Evolutionary conservation across 2,797 vertebrate species (phyloP), one percentile per base, ranked within the genome.

Genomic region (Danio albolineatus): DNA sequence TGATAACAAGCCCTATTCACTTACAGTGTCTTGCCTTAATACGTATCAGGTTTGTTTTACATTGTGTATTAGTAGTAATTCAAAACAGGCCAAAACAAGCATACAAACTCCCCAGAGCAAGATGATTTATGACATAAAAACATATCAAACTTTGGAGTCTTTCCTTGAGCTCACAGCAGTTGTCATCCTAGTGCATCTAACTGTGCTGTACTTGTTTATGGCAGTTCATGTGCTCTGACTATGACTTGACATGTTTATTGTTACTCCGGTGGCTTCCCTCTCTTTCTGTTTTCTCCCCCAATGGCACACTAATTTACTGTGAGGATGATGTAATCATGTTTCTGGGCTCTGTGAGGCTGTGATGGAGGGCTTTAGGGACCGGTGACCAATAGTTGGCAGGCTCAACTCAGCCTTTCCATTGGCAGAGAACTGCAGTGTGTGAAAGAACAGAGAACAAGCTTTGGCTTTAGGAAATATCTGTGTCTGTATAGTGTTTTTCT

Each of bases 231-330:
- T 43, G 41, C 39, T 1, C 64, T 80, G 56, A 86, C 51, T 62
- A 56, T 13, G 17, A 5, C 19, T 53, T 76, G 57, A 69, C 38
- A 51, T 66, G 44, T 82, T 81, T 85, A 76, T 81, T 41, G 46
- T 12, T n/a, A 36, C 14, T 62, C 21, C 19, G 59, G 17, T 28
- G 10, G 16, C 8, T 7, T 10, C 70, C 51, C 64, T 64, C 28
- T 28, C n/a, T n/a, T n/a, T 36, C 41, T 6, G 12, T 51, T 39
- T 64, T 51, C 3, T 60, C n/a, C 48, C 44, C 8, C 28, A 38
- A 74, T 43, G 59, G 21, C 39, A 48, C 48, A 13, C 19, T 54
- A 78, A 62, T 49, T 61, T 78, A 62, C 28, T 73, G 65, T 7
- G 17, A 69, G 16, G 59, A 62, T 65, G 64, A 72, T 14, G 66